Evolutionary conservation across 1,140 invertebrate species (phyloP), one percentile per base, ranked within the genome.

Genomic region (Samia ricini): DNA sequence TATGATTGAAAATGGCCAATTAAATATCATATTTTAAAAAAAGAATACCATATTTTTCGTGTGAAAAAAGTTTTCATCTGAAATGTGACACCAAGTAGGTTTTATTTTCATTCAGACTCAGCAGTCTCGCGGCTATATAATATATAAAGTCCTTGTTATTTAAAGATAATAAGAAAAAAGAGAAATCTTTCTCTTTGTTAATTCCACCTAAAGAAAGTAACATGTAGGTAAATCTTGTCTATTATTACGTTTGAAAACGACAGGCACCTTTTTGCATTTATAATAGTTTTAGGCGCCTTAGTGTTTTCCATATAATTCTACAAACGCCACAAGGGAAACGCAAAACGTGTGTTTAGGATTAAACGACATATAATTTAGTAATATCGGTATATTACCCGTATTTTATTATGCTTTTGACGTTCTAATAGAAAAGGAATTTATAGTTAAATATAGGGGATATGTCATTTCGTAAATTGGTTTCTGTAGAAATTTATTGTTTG

Each of bases 321-420:
- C 33, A 42, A 55, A 24, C 20, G 52, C n/a, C 50, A 20, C 50
- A 20, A 21, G 1, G 22, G n/a, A 24, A 8, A 23, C 21, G 20
- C 22, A 21, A 23, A 55, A 21, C 52, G 21, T 24, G 22, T 55
- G 22, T 24, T 55, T 55, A 55, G 15, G 22, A 15, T 24, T 22
- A 24, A 55, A 55, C 19, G 21, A 24, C 21, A n/a, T 22, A 55
- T 24, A 24, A 55, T 55, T 55, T 24, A 23, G 24, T 55, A 55
- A 42, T 42, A 15, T 42, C 33, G 4, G 10, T 15, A 3, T 42
- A 10, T 15, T 42, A 42, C n/a, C 12, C 8, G 33, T 42, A 4
- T 15, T 42, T 42, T 42, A 42, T 42, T 42, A 42, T 42, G 33
- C 33, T 15, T 42, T 42, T 42, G 33, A 42, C 33, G 33, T 42